Evolutionary conservation across 2,888 invertebrate species (phyloP), one percentile per base, ranked within the genome.

Genomic region (Germaria angustata): DNA sequence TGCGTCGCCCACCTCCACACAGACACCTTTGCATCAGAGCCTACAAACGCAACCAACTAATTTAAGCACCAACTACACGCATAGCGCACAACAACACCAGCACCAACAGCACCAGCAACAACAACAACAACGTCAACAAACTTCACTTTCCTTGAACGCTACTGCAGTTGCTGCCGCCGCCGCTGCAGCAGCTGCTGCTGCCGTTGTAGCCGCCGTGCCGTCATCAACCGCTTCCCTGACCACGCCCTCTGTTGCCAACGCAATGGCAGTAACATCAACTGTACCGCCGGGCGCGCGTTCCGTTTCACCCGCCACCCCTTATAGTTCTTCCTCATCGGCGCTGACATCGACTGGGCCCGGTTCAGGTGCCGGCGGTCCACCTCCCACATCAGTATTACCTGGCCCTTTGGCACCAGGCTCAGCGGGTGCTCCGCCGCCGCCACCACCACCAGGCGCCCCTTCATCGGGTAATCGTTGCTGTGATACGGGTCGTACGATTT

Each of bases 401-500:
- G 85, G 83, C 13, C 83, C 84, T 3, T 24, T 84, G 17, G 87
- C 88, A 20, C 84, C 87, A 6, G 55, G 89, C 92, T 84, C 87
- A 4, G 59, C 85, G 0, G 84, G 88, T 13, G 88, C 87, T 0
- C 85, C 86, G 0, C 93, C 80, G 90, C 93, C 75, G 92, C 93
- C 80, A 87, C 92, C 76, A 86, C 87, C 83, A 86, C 90, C 85
- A 92, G 93, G 84, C 11, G 81, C 65, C 11, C 76, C 84, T 1
- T 53, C 84, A 9, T 51, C 85, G 49, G 84, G 78, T 59, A 88
- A 86, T 79, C 89, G 96, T 87, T 97, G 98, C 93, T 97, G 98
- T 92, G 97, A 98, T 93, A 96, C 97, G 85, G 97, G 97, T 86
- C 94, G 97, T 88, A 95, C 97, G 85, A 94, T 97, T 90, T 96